Percentiles rank a stretch among this genome's conserved stretches.
These are phyloP conservation scores for Notothenia coriiceps DNA, from an alignment of 2,113 vertebrate genomes.

Conservation along the genomic window DNA sequence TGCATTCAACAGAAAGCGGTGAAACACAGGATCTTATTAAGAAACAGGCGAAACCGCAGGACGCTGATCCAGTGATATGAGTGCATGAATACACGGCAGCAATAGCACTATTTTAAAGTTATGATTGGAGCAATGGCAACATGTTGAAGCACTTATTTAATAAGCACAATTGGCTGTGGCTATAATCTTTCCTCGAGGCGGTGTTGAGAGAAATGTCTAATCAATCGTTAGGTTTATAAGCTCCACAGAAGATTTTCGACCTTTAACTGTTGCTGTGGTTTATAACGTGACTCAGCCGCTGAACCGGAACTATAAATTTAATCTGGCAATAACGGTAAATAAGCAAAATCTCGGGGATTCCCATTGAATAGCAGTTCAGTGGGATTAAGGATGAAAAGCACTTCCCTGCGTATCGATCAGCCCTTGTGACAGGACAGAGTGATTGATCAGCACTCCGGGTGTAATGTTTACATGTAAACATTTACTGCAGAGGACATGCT, in stretches of 20 bases:
- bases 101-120: slow-evolving; percentile 32
- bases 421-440: slow-evolving; percentile 43
- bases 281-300: slow-evolving; percentile 41
- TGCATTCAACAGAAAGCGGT: slow-evolving; percentile 22
- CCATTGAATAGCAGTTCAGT: slow-evolving; percentile 11
- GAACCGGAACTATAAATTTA: slow-evolving; percentile 19
- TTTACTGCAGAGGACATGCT: slow-evolving; percentile 49
- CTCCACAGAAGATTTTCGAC: background rate
- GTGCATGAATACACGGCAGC: background rate
- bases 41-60: slow-evolving; percentile 38
- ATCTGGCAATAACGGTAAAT: slow-evolving; percentile 3
- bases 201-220: background rate
- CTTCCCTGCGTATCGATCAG: slow-evolving; percentile 40
- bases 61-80: slow-evolving; percentile 37
- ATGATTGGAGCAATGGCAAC: slow-evolving; percentile 33
- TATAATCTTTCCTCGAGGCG: background rate
- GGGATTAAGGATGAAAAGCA: slow-evolving; percentile 36
- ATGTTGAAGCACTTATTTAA: slow-evolving; percentile 35
- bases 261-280: slow-evolving; percentile 1
- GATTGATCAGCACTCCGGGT: slow-evolving; percentile 54
- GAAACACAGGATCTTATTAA: slow-evolving; percentile 44
- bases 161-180: slow-evolving; percentile 15
- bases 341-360: background rate
- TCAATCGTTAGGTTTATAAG: slow-evolving; percentile 28
- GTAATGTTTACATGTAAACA: slow-evolving; percentile 66